Evolutionary conservation across 1,140 invertebrate genomes (phyloP).

Genomic region (Drosophila nebulosa): DNA sequence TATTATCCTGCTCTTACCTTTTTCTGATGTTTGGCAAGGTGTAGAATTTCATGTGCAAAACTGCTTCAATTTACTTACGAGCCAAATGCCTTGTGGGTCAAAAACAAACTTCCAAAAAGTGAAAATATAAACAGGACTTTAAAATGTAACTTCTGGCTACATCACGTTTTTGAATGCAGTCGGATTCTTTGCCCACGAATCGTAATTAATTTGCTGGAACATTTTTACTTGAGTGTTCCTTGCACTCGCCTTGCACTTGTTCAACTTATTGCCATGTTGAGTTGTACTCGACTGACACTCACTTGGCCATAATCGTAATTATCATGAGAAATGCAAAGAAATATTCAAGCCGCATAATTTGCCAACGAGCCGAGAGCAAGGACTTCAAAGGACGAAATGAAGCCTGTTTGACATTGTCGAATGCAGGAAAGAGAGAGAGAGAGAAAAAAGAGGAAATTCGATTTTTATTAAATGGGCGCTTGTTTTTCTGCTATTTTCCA

Average conservation of each 20-base stretch:
- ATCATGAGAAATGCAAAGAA: slow-evolving; percentile 46
- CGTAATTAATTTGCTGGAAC: neutral
- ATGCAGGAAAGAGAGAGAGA: neutral
- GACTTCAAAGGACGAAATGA: slow-evolving; percentile 18
- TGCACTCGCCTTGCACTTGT: neutral
- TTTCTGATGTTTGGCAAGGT: no score
- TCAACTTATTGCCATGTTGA: slow-evolving; percentile 23
- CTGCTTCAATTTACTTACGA: no score
- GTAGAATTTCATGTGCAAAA: no score
- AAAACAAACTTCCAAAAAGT: no score
- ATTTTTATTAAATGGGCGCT: slow-evolving; percentile 67
- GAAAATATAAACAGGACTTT: no score
- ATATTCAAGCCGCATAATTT: slow-evolving; percentile 41
- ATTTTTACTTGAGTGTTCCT: neutral
- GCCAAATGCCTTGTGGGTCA: no score
- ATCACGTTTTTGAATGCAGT: neutral
- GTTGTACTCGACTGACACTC: slow-evolving; percentile 39
- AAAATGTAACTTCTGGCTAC: neutral
- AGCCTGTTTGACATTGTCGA: slow-evolving; percentile 53
- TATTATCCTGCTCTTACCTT: no score
- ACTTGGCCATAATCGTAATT: slow-evolving; percentile 34
- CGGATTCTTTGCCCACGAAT: neutral
- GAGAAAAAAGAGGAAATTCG: slow-evolving; percentile 59
- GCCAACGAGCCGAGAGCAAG: slow-evolving; percentile 32
- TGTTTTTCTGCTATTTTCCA: slow-evolving; percentile 2